Percentiles rank a stretch among this genome's conserved stretches.
phyloP scores from a whole-genome alignment of 1,140 invertebrate species.

The Drosophila grimshawi region DNA sequence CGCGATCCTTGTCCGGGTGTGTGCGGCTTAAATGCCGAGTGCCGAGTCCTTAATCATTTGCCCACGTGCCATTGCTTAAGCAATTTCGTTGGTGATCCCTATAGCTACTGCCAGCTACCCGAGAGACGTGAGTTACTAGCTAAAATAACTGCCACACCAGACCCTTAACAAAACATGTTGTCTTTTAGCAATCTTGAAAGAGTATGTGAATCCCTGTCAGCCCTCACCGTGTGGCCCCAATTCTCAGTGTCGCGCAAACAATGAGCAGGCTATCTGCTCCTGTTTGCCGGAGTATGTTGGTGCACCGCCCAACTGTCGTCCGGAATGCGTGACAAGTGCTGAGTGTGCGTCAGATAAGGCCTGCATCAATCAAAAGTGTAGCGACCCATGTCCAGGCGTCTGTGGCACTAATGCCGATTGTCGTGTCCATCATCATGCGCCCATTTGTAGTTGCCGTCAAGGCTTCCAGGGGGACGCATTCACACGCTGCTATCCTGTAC shows the following conservation, averaged over 20 bases:
- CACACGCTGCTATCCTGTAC: constrained; percentile 77
- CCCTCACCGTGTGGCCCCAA: constrained; percentile 88
- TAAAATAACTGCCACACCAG: neutral
- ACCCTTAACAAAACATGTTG: constrained; percentile 86
- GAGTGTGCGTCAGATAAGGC: constrained; percentile 91
- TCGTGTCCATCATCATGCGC: constrained; percentile 90
- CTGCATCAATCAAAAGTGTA: constrained; percentile 92
- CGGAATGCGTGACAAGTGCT: constrained; percentile 90
- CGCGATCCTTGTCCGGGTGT: constrained; percentile 90
- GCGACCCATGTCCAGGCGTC: constrained; percentile 91
- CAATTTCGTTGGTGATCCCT: constrained; percentile 90
- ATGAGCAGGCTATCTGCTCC: constrained; percentile 89
- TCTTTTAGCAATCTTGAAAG: constrained; percentile 75
- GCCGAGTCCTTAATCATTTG: constrained; percentile 89
- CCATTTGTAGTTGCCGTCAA: constrained; percentile 89
- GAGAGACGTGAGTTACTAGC: constrained; percentile 85
- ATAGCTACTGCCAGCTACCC: constrained; percentile 83
- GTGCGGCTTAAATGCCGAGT: constrained; percentile 89
- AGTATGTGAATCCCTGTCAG: constrained; percentile 87
- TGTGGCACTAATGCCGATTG: constrained; percentile 92
- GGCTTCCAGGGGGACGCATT: constrained; percentile 91
- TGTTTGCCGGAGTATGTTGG: constrained; percentile 90
- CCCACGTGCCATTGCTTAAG: constrained; percentile 89
- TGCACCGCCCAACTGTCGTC: constrained; percentile 90
- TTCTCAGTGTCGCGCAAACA: constrained; percentile 87